phyloP scores from a whole-genome alignment of 2,797 vertebrate genomes.

The Trematomus bernacchii region DNA sequence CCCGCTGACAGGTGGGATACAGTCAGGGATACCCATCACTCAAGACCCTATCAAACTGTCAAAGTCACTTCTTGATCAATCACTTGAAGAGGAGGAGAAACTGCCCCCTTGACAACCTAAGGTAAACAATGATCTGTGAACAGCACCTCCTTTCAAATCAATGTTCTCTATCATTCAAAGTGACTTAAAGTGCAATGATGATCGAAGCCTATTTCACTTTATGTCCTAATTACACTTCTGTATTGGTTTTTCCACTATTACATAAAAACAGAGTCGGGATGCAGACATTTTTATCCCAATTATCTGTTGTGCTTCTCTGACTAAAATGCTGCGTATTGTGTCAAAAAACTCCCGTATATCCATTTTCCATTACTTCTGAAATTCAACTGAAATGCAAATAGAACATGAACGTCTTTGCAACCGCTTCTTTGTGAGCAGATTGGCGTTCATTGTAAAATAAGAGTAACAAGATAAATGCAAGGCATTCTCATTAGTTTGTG shows the following conservation, averaged over 20 bases:
- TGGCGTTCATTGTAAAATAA: slow-evolving; percentile 68
- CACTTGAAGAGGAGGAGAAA: slow-evolving; percentile 78
- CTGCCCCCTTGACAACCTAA: slow-evolving; percentile 81
- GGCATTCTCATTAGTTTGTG: slow-evolving; percentile 65
- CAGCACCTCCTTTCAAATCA: slow-evolving; percentile 30
- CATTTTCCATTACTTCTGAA: slow-evolving; percentile 32
- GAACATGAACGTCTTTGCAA: slow-evolving; percentile 26
- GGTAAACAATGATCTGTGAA: slow-evolving; percentile 65
- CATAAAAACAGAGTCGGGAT: not conserved
- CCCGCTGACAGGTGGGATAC: slow-evolving; percentile 81
- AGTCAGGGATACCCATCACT: slow-evolving; percentile 84
- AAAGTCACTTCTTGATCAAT: slow-evolving; percentile 87
- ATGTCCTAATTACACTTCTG: not conserved
- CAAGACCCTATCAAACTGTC: slow-evolving; percentile 87
- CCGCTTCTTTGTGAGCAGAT: slow-evolving; percentile 60
- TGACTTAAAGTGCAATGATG: not conserved
- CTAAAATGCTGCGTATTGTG: slow-evolving; percentile 14
- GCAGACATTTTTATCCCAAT: not conserved
- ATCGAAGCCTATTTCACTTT: slow-evolving; percentile 3
- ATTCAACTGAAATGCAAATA: slow-evolving; percentile 51
- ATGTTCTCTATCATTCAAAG: slow-evolving; percentile 4
- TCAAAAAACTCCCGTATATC: slow-evolving; percentile 11
- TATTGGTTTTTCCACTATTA: not conserved
- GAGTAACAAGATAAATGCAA: slow-evolving; percentile 70
- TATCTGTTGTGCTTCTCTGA: not conserved